Conservation (phyloP, 2,113 vertebrate genomes). For the Oriolus oriolus region DNA sequence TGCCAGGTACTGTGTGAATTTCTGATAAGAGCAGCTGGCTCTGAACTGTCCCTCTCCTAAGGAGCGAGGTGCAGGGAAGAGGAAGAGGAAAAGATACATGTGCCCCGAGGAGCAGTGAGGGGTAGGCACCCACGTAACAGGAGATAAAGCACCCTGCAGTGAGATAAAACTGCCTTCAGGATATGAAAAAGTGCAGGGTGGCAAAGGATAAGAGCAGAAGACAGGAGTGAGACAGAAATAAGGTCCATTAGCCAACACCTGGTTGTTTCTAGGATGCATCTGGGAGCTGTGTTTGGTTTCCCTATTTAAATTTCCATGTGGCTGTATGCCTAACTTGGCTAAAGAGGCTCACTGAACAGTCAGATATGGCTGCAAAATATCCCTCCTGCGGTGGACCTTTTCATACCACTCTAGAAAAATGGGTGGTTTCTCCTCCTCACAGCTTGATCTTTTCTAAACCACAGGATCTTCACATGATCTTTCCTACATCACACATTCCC, state of each 20-base stretch:
- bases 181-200: neutral
- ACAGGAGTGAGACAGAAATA: neutral
- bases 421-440: neutral
- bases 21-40: neutral
- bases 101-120: accelerated
- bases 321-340: neutral
- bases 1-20: neutral
- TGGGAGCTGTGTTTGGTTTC: neutral
- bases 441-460: neutral
- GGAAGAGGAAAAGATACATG: neutral
- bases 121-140: neutral
- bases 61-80: neutral
- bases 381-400: neutral
- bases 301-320: neutral
- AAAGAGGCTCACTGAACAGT: neutral
- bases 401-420: neutral
- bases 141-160: neutral
- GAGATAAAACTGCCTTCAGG: neutral
- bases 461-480: neutral
- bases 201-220: neutral
- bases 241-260: neutral
- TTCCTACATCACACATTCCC: neutral
- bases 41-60: neutral
- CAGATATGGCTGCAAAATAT: neutral
- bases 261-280: neutral